A percentile compares a stretch with the other conserved stretches of the same genome.
Evolutionary conservation across 2,888 invertebrate genomes (phyloP).

Genomic region (Oligia strigilis): DNA sequence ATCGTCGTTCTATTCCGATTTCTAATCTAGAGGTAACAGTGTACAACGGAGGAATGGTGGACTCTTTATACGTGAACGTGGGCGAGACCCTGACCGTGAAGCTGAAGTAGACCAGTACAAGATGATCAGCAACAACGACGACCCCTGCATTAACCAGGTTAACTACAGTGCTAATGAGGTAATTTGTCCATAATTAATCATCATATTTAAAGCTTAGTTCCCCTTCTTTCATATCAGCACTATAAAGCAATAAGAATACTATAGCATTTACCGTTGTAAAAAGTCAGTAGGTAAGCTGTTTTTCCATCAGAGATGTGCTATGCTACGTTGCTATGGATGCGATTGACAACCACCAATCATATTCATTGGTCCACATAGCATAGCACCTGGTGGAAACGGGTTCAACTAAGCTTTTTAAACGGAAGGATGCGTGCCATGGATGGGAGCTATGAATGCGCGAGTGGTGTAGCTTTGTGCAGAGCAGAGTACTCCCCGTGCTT

Average conservation of each 20-base stretch:
- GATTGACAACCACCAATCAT: too few relatives aligned
- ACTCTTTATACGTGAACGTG: slow-evolving; percentile 91
- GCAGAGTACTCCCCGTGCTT: too few relatives aligned
- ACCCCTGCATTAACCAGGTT: slow-evolving; percentile 84
- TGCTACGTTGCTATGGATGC: too few relatives aligned
- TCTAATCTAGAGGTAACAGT: slow-evolving; percentile 87
- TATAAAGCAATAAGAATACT: not conserved
- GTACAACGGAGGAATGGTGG: slow-evolving; percentile 91
- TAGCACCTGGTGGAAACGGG: too few relatives aligned
- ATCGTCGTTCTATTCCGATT: not conserved
- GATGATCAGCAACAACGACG: slow-evolving; percentile 87
- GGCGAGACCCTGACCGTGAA: slow-evolving; percentile 92
- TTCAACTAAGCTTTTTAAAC: too few relatives aligned
- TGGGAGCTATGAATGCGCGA: too few relatives aligned
- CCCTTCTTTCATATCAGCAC: not conserved
- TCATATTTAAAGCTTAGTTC: not conserved
- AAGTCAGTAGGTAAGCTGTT: too few relatives aligned
- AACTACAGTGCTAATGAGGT: slow-evolving; percentile 91
- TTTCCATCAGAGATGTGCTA: too few relatives aligned
- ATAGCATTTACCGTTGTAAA: not conserved
- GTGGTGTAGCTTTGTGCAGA: too few relatives aligned
- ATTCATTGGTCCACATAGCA: too few relatives aligned
- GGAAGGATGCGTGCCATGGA: too few relatives aligned
- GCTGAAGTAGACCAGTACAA: slow-evolving; percentile 91
- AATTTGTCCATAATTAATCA: slow-evolving; percentile 32